Percentiles rank a stretch among this genome's conserved stretches.
phyloP scores from a whole-genome alignment of 2,888 invertebrate species.

The Platypus cylindrus region DNA sequence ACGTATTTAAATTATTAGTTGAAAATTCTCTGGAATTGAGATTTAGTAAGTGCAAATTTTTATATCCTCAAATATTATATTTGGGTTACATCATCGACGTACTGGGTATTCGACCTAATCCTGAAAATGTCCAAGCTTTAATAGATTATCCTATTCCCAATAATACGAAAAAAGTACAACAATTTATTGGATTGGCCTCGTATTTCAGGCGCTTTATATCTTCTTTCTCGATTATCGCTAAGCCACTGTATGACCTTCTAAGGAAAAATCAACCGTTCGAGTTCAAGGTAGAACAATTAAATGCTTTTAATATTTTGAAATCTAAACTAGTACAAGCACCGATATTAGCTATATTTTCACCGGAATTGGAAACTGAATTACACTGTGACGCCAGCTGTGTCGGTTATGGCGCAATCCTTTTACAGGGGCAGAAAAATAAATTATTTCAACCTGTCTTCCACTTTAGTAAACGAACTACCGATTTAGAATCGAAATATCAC shows the following conservation, averaged over 20 bases:
- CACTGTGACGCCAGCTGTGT: constrained; percentile 26
- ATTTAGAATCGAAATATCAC: constrained; percentile 21
- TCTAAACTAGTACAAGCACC: constrained; percentile 15
- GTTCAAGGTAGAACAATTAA: constrained; percentile 17
- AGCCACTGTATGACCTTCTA: constrained; percentile 23
- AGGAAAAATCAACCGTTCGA: constrained; percentile 17
- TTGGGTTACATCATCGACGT: no score
- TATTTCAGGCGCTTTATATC: no score
- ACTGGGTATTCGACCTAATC: no score
- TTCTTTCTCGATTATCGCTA: constrained; percentile 17
- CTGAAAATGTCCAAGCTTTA: no score
- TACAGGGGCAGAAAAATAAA: constrained; percentile 23
- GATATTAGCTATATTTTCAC: constrained; percentile 24
- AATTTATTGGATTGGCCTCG: no score
- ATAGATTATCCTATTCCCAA: no score
- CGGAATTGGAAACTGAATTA: constrained; percentile 24
- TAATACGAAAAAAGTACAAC: no score
- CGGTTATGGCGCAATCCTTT: constrained; percentile 25
- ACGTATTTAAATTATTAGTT: no score
- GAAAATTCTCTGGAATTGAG: no score
- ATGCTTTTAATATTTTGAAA: constrained; percentile 15
- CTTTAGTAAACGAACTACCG: constrained; percentile 24
- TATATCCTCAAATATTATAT: no score
- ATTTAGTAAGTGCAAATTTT: no score
- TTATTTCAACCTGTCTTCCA: constrained; percentile 24